Evolutionary conservation across 2,113 vertebrate genomes (phyloP).

Genomic region (Felis chaus): DNA sequence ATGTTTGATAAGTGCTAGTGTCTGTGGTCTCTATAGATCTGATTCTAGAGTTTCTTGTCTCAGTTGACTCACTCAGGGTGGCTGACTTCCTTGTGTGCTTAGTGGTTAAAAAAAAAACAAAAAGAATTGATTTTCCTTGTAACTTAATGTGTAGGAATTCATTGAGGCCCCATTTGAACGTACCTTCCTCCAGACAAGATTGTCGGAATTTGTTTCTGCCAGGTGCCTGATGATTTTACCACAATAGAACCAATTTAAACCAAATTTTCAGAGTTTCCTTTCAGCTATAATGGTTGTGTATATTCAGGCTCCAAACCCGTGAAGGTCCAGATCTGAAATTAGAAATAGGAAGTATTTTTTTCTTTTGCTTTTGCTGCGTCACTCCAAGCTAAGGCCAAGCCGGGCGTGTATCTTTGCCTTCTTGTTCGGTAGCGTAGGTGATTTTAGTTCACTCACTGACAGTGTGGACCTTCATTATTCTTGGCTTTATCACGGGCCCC

Average conservation of each 20-base stretch:
- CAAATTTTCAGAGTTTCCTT: slow-evolving; percentile 19
- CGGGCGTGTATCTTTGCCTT: neutral
- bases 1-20: neutral
- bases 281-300: neutral
- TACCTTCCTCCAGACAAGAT: slow-evolving; percentile 11
- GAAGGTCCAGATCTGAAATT: slow-evolving; percentile 34
- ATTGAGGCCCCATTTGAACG: neutral
- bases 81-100: slow-evolving; percentile 47
- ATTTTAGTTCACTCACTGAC: neutral
- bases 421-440: neutral
- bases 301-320: neutral
- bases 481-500: neutral
- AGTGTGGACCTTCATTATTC: neutral
- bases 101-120: neutral
- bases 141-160: slow-evolving; percentile 20
- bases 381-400: neutral
- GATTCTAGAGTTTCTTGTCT: slow-evolving; percentile 6
- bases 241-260: slow-evolving; percentile 43
- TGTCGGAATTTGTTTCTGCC: neutral
- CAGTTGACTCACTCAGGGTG: neutral
- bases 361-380: neutral
- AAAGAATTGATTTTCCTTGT: slow-evolving; percentile 17
- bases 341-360: neutral
- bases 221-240: neutral
- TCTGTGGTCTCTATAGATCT: neutral